These are phyloP conservation scores for Diplodus puntazzo DNA, from an alignment of 2,797 vertebrate species.

Conservation along the genomic window DNA sequence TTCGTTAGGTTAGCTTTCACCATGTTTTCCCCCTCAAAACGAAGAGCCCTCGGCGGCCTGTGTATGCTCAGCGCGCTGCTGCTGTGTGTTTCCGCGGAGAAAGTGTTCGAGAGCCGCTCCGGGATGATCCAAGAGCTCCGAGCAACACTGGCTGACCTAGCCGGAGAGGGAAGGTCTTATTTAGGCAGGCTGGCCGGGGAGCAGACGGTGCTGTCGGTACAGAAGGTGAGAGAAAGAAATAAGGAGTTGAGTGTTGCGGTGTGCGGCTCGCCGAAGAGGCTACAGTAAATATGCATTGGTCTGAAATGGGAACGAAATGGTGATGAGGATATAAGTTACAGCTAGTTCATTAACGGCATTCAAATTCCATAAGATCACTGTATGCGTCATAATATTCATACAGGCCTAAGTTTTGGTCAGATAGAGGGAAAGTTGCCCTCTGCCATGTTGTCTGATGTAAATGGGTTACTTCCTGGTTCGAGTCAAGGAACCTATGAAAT, in stretches of 20 bases:
- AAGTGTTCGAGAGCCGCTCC: constrained; percentile 12
- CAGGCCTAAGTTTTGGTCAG: too few species aligned
- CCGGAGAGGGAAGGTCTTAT: constrained; percentile 61
- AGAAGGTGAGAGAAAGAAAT: constrained; percentile 66
- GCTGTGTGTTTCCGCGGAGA: constrained; percentile 29
- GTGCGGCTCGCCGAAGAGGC: background rate
- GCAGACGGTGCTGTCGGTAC: constrained; percentile 65
- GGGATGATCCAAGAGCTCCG: constrained; percentile 57
- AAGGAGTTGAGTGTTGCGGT: background rate
- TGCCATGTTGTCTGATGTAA: too few species aligned
- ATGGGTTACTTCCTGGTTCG: too few species aligned
- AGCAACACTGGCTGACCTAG: constrained; percentile 51
- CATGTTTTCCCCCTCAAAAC: background rate
- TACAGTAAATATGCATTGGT: background rate
- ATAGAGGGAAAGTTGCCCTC: too few species aligned
- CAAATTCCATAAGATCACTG: too few species aligned
- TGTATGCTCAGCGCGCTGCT: constrained; percentile 1
- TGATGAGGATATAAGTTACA: too few species aligned
- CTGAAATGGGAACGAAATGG: background rate
- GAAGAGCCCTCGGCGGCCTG: background rate
- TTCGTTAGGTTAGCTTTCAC: rapidly evolving
- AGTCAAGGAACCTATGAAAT: too few species aligned
- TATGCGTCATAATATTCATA: too few species aligned
- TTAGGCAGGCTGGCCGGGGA: constrained; percentile 68
- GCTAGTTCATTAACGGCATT: too few species aligned